Percentiles rank a stretch among this genome's conserved stretches.
Evolutionary conservation across 35 echinoderm and acorn worm species (phyloP).

Genomic region (Ophioderma brevispina): DNA sequence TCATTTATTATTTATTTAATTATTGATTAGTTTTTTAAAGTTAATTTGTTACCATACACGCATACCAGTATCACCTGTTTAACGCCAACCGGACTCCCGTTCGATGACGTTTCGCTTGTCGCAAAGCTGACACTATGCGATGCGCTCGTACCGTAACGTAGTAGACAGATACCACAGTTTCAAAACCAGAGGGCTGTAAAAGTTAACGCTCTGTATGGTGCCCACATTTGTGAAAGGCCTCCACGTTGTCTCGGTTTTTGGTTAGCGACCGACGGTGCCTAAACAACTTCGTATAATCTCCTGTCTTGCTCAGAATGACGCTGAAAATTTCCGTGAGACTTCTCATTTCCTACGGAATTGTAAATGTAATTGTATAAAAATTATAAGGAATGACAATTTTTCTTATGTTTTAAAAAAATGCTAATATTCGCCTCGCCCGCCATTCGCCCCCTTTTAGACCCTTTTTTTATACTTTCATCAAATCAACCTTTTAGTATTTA

Average conservation of each 20-base stretch:
- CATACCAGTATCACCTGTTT: slow-evolving; percentile 8
- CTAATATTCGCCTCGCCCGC: too few relatives aligned
- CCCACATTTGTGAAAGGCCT: slow-evolving; percentile 47
- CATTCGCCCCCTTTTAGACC: too few relatives aligned
- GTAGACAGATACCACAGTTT: neutral
- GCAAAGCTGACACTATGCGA: slow-evolving; percentile 26
- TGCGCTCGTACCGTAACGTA: too few relatives aligned
- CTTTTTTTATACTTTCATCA: too few relatives aligned
- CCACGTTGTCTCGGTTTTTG: slow-evolving; percentile 49
- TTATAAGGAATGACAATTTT: too few relatives aligned
- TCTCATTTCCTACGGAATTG: slow-evolving; percentile 31
- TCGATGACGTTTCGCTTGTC: slow-evolving; percentile 34
- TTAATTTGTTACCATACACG: too few relatives aligned
- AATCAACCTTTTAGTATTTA: too few relatives aligned
- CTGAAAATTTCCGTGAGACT: neutral
- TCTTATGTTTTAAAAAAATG: too few relatives aligned
- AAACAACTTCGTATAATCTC: slow-evolving; percentile 37
- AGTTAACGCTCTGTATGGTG: slow-evolving; percentile 8
- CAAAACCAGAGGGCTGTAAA: neutral
- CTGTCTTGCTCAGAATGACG: slow-evolving; percentile 5
- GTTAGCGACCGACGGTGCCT: slow-evolving; percentile 42
- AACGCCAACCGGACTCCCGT: slow-evolving; percentile 33
- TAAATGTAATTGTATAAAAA: neutral
- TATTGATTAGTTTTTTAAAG: too few relatives aligned
- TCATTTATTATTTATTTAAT: too few relatives aligned